These are phyloP conservation scores for Spisula subtruncata DNA, from an alignment of 2,888 invertebrate genomes.

Conservation along the genomic window DNA sequence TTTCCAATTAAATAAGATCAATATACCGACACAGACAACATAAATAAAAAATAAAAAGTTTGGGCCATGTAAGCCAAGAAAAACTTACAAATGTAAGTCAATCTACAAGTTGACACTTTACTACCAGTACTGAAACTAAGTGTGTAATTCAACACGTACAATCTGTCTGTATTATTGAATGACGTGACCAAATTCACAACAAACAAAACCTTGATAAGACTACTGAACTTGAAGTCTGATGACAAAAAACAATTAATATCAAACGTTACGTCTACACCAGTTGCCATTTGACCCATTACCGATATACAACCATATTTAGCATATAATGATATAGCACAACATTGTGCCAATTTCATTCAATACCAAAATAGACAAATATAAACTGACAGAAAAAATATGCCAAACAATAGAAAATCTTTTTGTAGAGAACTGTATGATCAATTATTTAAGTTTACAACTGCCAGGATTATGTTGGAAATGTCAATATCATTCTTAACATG, in stretches of 20 bases:
- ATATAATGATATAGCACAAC: neutral
- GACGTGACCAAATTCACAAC: slow-evolving; percentile 17
- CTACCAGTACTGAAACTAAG: neutral
- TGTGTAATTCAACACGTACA: neutral
- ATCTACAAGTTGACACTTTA: too few species aligned
- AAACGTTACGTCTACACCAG: neutral
- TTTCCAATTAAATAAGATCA: too few species aligned
- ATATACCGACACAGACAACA: too few species aligned
- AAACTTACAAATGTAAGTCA: too few species aligned
- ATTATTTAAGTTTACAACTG: neutral
- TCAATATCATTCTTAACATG: neutral
- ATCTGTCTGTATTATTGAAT: neutral
- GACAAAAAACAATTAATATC: neutral
- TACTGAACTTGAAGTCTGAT: neutral
- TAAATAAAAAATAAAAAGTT: too few species aligned
- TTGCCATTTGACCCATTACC: neutral
- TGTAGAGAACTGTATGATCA: neutral
- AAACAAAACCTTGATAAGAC: slow-evolving; percentile 11
- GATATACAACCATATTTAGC: neutral
- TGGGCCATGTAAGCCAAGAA: too few species aligned
- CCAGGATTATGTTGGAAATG: neutral
- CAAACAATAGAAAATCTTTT: slow-evolving; percentile 12
- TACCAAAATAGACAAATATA: slow-evolving; percentile 7
- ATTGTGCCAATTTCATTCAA: slow-evolving; percentile 9
- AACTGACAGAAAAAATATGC: neutral